A percentile compares a stretch with the other conserved stretches of the same genome.
phyloP scores from a whole-genome alignment of 1,140 invertebrate species.

The Drosophila funebris region DNA sequence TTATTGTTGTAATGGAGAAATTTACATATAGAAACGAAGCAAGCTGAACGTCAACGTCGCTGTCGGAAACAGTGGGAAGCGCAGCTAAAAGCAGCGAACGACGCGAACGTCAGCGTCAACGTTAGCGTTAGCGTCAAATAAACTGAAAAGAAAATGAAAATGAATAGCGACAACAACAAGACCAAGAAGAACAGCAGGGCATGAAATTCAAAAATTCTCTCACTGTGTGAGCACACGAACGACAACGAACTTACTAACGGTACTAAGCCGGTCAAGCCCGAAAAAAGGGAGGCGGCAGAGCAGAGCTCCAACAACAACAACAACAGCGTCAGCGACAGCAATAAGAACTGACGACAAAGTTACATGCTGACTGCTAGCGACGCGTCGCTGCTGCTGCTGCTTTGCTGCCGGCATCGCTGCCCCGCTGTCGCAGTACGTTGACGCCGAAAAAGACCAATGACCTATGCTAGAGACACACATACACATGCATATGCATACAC shows the following conservation, averaged over 20 bases:
- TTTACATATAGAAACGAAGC: slow-evolving; percentile 37
- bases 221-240: slow-evolving; percentile 38
- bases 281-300: slow-evolving; percentile 38
- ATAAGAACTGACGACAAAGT: slow-evolving; percentile 73
- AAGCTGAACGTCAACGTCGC: slow-evolving; percentile 20
- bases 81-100: slow-evolving; percentile 38
- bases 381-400: no score
- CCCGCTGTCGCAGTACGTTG: slow-evolving; percentile 79
- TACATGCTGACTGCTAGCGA: slow-evolving; percentile 56
- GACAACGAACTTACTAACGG: slow-evolving; percentile 80
- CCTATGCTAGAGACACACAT: slow-evolving; percentile 70
- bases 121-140: slow-evolving; percentile 51
- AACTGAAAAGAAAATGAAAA: slow-evolving; percentile 75
- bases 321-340: slow-evolving; percentile 43
- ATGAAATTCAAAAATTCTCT: slow-evolving; percentile 72
- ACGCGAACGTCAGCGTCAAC: slow-evolving; percentile 28
- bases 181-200: slow-evolving; percentile 9
- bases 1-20: slow-evolving; percentile 54
- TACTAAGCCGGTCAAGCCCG: slow-evolving; percentile 78
- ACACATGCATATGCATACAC: slow-evolving; percentile 3
- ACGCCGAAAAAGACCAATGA: slow-evolving; percentile 84
- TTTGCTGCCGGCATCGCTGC: slow-evolving; percentile 40
- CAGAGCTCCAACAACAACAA: slow-evolving; percentile 28
- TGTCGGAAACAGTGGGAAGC: slow-evolving; percentile 40
- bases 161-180: slow-evolving; percentile 53